Conservation (phyloP, 1,140 invertebrate species). For the Cylas formicarius region DNA sequence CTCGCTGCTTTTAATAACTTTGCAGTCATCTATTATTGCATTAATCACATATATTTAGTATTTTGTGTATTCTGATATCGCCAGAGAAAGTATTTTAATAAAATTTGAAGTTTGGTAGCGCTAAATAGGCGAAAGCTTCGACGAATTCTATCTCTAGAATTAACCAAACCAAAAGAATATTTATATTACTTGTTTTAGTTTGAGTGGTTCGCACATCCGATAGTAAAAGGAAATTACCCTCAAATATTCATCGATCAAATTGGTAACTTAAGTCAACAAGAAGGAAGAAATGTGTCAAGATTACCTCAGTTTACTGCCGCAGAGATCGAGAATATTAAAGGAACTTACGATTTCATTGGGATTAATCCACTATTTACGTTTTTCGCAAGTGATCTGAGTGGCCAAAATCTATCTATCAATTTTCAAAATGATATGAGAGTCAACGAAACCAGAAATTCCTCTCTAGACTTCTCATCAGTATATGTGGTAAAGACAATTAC, state of each 20-base stretch:
- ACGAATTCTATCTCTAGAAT: no score
- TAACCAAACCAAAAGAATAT: no score
- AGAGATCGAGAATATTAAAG: background rate
- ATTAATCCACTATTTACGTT: conserved; percentile 2
- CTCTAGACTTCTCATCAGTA: background rate
- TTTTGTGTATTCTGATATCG: no score
- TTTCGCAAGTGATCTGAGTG: background rate
- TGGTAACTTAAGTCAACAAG: background rate
- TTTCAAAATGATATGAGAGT: background rate
- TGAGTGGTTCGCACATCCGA: background rate
- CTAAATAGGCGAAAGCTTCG: no score
- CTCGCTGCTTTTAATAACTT: no score
- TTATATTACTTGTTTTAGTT: background rate
- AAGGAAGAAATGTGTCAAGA: no score
- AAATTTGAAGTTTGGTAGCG: no score
- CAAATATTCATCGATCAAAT: background rate
- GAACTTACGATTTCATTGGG: background rate
- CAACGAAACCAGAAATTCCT: background rate
- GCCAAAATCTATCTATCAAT: background rate
- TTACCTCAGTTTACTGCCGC: background rate
- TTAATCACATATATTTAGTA: no score
- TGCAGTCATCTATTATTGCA: no score
- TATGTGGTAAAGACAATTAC: conserved; percentile 2
- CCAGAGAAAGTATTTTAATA: no score
- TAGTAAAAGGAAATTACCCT: background rate